These are phyloP conservation scores for Hirtodrosophila duncani DNA, from an alignment of 2,888 invertebrate genomes.

Conservation along the genomic window DNA sequence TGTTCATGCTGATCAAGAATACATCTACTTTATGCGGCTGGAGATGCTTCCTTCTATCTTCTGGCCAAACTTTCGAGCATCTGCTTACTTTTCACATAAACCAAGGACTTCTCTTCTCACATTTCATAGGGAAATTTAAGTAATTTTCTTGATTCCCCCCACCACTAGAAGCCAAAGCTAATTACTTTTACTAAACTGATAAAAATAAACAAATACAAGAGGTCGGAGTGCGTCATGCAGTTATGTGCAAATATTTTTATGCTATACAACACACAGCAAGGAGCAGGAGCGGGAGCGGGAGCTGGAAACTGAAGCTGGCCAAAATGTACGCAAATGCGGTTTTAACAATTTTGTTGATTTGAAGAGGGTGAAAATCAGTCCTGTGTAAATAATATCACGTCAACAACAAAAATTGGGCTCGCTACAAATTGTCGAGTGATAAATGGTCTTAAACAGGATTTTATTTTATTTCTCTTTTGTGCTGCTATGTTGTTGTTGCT, in stretches of 20 bases:
- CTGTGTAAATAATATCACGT: constrained; percentile 69
- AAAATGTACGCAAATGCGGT: constrained; percentile 29
- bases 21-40: too few relatives aligned
- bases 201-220: too few relatives aligned
- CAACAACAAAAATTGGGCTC: constrained; percentile 47
- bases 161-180: constrained; percentile 11
- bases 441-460: constrained; percentile 79
- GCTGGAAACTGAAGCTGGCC: too few relatives aligned
- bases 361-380: constrained; percentile 68
- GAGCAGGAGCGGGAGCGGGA: too few relatives aligned
- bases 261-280: constrained; percentile 4
- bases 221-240: background rate
- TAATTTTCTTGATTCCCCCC: too few relatives aligned
- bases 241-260: constrained; percentile 20
- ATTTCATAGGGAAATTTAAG: too few relatives aligned
- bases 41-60: too few relatives aligned
- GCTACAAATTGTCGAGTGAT: constrained; percentile 74
- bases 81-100: too few relatives aligned
- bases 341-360: constrained; percentile 41
- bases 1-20: too few relatives aligned
- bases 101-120: too few relatives aligned
- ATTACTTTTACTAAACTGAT: too few relatives aligned
- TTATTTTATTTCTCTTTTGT: constrained; percentile 62
- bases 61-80: too few relatives aligned
- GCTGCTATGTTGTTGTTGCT: constrained; percentile 23